Conservation (phyloP, 2,797 vertebrate species). For the Dermochelys coriacea region DNA sequence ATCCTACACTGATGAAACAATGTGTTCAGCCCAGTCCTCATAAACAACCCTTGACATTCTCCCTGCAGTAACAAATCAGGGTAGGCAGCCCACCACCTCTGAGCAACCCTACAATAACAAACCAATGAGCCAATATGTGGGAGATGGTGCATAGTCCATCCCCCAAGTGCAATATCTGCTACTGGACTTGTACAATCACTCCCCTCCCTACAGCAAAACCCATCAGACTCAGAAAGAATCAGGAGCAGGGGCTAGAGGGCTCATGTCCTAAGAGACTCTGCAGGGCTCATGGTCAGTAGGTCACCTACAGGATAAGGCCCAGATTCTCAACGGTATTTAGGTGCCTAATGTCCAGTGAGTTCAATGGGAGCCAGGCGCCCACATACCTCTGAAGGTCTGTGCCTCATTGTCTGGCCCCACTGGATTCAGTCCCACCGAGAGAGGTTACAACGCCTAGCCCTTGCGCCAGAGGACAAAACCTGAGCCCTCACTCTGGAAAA, state of each 20-base stretch:
- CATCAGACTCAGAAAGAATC: not conserved
- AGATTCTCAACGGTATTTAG: not conserved
- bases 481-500: not conserved
- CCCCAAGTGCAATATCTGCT: not conserved
- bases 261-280: not conserved
- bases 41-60: not conserved
- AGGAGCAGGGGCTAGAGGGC: not conserved
- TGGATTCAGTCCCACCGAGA: not conserved
- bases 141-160: not conserved
- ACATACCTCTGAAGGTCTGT: not conserved
- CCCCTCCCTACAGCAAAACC: not conserved
- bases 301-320: not conserved
- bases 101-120: not conserved
- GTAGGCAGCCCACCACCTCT: not conserved
- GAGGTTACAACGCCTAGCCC: not conserved
- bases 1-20: rapidly evolving
- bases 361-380: not conserved
- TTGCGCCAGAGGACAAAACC: not conserved
- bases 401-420: not conserved
- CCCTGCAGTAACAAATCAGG: not conserved
- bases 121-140: not conserved
- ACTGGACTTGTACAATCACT: not conserved
- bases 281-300: not conserved
- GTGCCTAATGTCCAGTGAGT: not conserved
- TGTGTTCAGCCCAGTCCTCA: not conserved